These are phyloP conservation scores for Pachycephus smyrnensis DNA, from an alignment of 2,888 invertebrate species.

Conservation along the genomic window DNA sequence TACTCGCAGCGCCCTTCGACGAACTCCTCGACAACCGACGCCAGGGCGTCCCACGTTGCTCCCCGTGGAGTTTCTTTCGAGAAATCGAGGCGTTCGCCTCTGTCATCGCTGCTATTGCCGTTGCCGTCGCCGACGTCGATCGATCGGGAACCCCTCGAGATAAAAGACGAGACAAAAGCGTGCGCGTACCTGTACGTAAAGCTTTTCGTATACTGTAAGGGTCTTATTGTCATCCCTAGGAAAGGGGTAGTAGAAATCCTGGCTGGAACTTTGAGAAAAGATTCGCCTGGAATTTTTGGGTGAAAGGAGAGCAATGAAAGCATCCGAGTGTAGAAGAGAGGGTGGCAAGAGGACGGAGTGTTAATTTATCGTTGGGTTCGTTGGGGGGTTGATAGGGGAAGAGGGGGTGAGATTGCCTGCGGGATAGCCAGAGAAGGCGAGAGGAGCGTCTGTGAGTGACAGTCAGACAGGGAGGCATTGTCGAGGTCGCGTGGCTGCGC, in stretches of 20 bases:
- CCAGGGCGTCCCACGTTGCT: neutral
- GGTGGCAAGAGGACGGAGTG: conserved; percentile 22
- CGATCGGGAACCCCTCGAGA: neutral
- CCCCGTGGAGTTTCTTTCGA: neutral
- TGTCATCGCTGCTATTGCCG: neutral
- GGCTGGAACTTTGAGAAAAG: neutral
- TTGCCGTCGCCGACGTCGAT: neutral
- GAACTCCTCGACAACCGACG: neutral
- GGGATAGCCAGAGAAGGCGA: conserved; percentile 4
- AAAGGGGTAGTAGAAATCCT: neutral
- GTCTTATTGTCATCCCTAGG: neutral
- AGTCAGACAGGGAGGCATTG: conserved; percentile 30
- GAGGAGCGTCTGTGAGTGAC: conserved; percentile 44
- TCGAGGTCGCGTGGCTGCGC: conserved; percentile 21
- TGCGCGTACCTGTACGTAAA: neutral
- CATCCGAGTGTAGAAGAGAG: neutral
- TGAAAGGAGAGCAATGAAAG: neutral
- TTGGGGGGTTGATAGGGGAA: neutral
- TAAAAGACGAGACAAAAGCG: neutral
- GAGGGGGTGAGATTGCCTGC: neutral
- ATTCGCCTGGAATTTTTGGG: neutral
- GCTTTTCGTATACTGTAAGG: neutral
- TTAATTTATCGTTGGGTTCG: conserved; percentile 46
- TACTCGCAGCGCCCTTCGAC: neutral
- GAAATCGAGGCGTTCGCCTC: neutral